Percentiles rank a stretch among this genome's conserved stretches.
Evolutionary conservation across 2,113 vertebrate species (phyloP).

Genomic region (Corythornis cristatus): DNA sequence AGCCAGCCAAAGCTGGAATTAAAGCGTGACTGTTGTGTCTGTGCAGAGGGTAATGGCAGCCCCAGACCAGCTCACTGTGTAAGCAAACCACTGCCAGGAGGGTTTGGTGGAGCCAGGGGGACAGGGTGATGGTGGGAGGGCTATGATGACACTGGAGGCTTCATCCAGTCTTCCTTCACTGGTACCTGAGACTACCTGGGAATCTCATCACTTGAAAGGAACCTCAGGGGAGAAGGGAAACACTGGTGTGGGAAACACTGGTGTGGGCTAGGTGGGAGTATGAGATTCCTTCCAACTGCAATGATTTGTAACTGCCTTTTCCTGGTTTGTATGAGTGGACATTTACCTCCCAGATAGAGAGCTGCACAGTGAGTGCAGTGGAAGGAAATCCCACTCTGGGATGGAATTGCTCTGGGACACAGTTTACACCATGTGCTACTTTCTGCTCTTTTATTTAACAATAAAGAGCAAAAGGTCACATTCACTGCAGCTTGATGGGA

Average conservation of each 20-base stretch:
- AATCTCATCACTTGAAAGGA: background rate
- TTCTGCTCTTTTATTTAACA: background rate
- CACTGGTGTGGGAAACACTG: background rate
- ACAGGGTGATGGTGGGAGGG: background rate
- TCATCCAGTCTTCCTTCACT: background rate
- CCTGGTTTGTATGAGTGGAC: background rate
- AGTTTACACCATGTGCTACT: background rate
- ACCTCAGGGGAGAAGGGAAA: background rate
- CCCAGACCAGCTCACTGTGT: background rate
- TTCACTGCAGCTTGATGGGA: background rate
- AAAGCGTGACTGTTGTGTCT: background rate
- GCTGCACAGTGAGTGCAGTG: background rate
- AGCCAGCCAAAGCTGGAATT: background rate
- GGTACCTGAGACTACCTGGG: accelerated
- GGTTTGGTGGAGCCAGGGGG: background rate
- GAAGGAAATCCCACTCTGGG: background rate
- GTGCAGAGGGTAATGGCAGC: accelerated
- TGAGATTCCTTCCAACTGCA: background rate
- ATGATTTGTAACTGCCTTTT: background rate
- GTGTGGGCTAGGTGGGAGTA: background rate
- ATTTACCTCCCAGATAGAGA: background rate
- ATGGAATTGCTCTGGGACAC: background rate
- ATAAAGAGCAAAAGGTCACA: background rate
- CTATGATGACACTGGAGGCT: background rate
- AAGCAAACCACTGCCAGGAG: background rate